Evolutionary conservation across 2,113 vertebrate genomes (phyloP).

Genomic region (Pholis gunnellus): DNA sequence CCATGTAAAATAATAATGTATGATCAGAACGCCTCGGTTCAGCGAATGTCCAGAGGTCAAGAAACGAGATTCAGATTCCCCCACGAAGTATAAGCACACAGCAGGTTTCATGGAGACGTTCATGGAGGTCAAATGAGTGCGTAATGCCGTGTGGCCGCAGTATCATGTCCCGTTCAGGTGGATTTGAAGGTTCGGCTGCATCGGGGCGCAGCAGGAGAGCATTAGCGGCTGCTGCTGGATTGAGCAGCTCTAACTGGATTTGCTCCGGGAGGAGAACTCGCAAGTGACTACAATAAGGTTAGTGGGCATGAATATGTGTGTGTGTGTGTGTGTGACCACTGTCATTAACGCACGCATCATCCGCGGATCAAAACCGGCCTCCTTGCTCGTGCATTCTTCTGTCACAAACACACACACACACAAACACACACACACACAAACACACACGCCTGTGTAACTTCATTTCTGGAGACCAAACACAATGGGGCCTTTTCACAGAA

Average conservation of each 20-base stretch:
- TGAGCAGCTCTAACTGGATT: constrained; percentile 71
- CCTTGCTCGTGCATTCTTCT: background rate
- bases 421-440: background rate
- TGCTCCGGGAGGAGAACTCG: constrained; percentile 55
- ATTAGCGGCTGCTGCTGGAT: constrained; percentile 67
- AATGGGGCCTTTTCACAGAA: background rate
- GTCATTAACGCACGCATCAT: background rate
- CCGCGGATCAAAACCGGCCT: background rate
- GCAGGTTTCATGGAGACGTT: background rate
- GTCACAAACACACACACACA: background rate
- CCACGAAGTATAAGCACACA: background rate
- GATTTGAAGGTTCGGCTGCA: constrained; percentile 9
- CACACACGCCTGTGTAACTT: background rate
- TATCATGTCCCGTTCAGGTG: constrained; percentile 7
- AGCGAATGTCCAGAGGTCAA: background rate
- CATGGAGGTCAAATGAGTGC: constrained; percentile 17
- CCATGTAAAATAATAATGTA: background rate
- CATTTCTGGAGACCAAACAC: background rate
- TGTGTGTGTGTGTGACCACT: constrained; percentile 15
- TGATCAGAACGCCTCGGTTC: background rate
- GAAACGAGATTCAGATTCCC: background rate
- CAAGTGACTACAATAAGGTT: constrained; percentile 69
- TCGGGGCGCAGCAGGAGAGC: constrained; percentile 55
- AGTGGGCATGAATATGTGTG: constrained; percentile 50
- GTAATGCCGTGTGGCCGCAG: background rate